Evolutionary conservation across 2,113 vertebrate genomes (phyloP).

Genomic region (Labrus mixtus): DNA sequence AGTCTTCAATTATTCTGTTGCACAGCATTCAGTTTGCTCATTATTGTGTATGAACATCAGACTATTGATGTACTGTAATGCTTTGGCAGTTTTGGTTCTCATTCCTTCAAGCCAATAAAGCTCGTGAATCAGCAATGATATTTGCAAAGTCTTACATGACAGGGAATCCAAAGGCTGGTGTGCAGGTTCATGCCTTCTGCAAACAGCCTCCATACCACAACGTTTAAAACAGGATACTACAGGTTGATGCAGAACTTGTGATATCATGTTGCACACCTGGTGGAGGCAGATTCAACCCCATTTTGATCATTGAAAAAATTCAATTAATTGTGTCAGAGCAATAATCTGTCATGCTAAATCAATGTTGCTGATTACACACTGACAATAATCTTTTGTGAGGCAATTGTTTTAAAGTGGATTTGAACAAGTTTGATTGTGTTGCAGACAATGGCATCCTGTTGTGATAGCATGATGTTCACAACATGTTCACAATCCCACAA

Average conservation of each 20-base stretch:
- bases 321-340: background rate
- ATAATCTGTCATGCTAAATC: too few relatives aligned
- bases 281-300: background rate
- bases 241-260: background rate
- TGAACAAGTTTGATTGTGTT: too few relatives aligned
- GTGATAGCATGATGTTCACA: too few relatives aligned
- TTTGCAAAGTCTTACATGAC: constrained; percentile 29
- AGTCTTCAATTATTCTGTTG: constrained; percentile 29
- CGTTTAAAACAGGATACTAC: background rate
- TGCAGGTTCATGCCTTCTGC: background rate
- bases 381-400: too few relatives aligned
- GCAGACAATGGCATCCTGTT: too few relatives aligned
- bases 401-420: too few relatives aligned
- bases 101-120: constrained; percentile 32
- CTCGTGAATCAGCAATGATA: constrained; percentile 33
- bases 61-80: constrained; percentile 30
- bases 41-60: constrained; percentile 38
- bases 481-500: too few relatives aligned
- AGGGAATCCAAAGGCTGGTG: background rate
- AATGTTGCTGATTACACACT: too few relatives aligned
- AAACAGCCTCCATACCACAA: background rate
- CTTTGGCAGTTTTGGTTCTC: constrained; percentile 13
- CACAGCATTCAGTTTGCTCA: constrained; percentile 40
- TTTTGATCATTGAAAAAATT: too few relatives aligned
- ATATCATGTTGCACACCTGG: background rate